Percentiles rank a stretch among this genome's conserved stretches.
These are phyloP conservation scores for Labia minor DNA, from an alignment of 2,888 invertebrate genomes.

Conservation along the genomic window DNA sequence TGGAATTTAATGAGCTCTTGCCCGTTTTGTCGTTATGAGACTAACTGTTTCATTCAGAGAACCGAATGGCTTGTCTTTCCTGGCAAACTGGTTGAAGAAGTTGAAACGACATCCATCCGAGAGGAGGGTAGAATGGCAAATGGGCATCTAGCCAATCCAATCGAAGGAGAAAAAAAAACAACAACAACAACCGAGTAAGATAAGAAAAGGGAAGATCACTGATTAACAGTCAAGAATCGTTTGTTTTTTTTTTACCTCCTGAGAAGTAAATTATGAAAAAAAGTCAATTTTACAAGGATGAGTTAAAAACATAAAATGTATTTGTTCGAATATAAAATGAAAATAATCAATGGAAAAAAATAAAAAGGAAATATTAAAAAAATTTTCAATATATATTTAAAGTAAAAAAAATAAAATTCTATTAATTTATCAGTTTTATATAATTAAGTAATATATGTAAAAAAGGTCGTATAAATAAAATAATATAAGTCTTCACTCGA, in stretches of 20 bases:
- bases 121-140: conserved; percentile 2
- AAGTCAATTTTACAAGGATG: too few species aligned
- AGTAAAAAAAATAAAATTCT: too few species aligned
- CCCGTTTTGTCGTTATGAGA: conserved; percentile 8
- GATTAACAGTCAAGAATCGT: neutral
- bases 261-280: too few species aligned
- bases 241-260: neutral
- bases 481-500: too few species aligned
- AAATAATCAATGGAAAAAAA: too few species aligned
- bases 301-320: too few species aligned
- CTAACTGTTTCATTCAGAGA: conserved; percentile 8
- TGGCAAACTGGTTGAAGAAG: neutral
- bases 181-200: neutral
- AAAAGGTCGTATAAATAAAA: too few species aligned
- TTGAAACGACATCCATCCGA: neutral
- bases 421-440: too few species aligned
- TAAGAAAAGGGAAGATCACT: neutral
- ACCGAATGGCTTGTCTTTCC: neutral
- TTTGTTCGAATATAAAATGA: too few species aligned
- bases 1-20: neutral
- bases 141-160: neutral
- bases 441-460: too few species aligned
- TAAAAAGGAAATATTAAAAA: too few species aligned
- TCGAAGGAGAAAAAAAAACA: neutral
- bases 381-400: too few species aligned